Percentiles rank a stretch among this genome's conserved stretches.
phyloP scores from a whole-genome alignment of 2,888 invertebrate species.

The Chrysopilus asiliformis region DNA sequence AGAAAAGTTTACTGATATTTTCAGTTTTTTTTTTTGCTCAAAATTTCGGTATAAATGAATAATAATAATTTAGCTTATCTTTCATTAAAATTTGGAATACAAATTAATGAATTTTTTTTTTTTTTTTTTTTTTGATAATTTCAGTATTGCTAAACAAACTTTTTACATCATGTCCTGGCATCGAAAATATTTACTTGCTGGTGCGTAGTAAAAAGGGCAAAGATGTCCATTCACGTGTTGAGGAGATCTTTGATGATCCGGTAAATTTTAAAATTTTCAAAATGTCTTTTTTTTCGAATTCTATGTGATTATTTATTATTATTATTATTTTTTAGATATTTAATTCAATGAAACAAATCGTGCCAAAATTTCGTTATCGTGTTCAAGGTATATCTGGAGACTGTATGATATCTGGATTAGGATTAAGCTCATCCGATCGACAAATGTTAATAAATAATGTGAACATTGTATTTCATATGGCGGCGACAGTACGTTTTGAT shows the following conservation, averaged over 20 bases:
- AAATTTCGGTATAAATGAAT: too few species aligned
- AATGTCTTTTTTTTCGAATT: neutral
- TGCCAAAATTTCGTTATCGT: conserved; percentile 43
- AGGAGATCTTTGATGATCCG: conserved; percentile 53
- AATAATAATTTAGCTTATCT: too few species aligned
- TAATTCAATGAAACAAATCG: conserved; percentile 34
- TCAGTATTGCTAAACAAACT: conserved; percentile 43
- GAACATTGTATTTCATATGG: conserved; percentile 43
- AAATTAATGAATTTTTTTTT: too few species aligned
- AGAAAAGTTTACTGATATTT: too few species aligned
- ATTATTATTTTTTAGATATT: conserved; percentile 33
- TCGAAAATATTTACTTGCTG: conserved; percentile 41
- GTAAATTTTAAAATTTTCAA: conserved; percentile 33
- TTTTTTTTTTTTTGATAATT: too few species aligned
- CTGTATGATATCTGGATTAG: conserved; percentile 39
- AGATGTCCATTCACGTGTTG: conserved; percentile 48
- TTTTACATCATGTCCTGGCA: conserved; percentile 40
- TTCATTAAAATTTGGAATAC: too few species aligned
- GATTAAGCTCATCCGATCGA: conserved; percentile 37
- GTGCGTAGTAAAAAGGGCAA: conserved; percentile 48
- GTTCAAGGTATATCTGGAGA: conserved; percentile 42
- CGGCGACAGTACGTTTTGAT: conserved; percentile 52
- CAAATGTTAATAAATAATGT: conserved; percentile 37
- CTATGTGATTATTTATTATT: neutral
- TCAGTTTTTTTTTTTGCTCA: too few species aligned